Base-by-base conservation (phyloP, 2,888 invertebrate species). In the Caenorhabditis afra region DNA sequence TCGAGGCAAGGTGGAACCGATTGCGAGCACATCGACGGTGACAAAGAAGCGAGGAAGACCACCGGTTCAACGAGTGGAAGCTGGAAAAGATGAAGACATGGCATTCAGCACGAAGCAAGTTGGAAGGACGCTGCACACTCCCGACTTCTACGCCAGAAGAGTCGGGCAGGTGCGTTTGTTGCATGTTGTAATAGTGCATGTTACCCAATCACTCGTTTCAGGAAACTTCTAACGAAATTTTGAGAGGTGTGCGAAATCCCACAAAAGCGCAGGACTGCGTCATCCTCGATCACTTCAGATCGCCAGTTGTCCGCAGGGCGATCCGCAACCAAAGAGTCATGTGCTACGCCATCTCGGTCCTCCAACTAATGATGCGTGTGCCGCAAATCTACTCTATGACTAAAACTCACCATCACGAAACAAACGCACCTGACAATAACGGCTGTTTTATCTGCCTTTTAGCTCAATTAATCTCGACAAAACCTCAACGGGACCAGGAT, bases 311-410 rank as follows among this genome's bases (percentile, higher is more conserved):
- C 3, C 57, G 73, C 0, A 29, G 73, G n/a, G 73, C 64, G 0
- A 57, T 58, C 11, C 39, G 35, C 23, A 73, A 73, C 22, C 41
- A 29, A 10, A 52, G 37, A 35, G 44, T 50, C 1, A 12, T 58
- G 14, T 73, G 73, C 23, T 73, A 73, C 14, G 73, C 64, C 0
- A 73, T 73, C 11, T 49, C 64, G 18, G 50, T 62, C 39, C 41
- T 64, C 7, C 73, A 73, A 16, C 14, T 73, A 39, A 39, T 65
- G n/a, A 8, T 50, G 12, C 10, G 73, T 41, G 73, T 64, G 23
- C 73, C 73, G 7, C 73, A 73, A 29, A 23, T 73, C 12, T 64
- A 58, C 49, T 64, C 73, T 0, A 73, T 73, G 8, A 35, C 64
- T 4, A 8, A 35, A 5, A 44, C 39, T 18, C 73, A 73, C 18